Evolutionary conservation across 2,113 vertebrate species (phyloP).

Genomic region (Pseudopodoces humilis): DNA sequence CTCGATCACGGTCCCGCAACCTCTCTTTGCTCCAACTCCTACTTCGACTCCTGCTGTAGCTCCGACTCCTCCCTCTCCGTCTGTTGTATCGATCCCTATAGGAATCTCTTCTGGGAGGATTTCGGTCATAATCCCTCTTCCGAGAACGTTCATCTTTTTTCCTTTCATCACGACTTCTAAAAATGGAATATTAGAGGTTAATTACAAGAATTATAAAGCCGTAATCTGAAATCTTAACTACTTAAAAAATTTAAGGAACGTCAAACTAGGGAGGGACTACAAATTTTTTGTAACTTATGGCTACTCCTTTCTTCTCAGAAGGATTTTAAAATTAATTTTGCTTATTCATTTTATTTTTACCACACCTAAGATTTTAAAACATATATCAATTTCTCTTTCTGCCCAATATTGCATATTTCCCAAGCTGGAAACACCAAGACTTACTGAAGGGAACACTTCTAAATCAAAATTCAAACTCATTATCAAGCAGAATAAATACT

Average conservation of each 20-base stretch:
- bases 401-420: background rate
- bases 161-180: slow-evolving; percentile 92
- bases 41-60: slow-evolving; percentile 92
- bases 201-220: background rate
- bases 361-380: background rate
- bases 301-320: background rate
- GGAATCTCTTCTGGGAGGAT: slow-evolving; percentile 88
- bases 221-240: background rate
- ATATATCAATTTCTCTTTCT: background rate
- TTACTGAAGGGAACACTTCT: background rate
- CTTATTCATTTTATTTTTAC: background rate
- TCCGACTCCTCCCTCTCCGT: slow-evolving; percentile 89
- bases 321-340: background rate
- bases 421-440: background rate
- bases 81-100: slow-evolving; percentile 96
- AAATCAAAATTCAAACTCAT: background rate
- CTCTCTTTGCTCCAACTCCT: slow-evolving; percentile 95
- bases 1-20: slow-evolving; percentile 86
- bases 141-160: slow-evolving; percentile 95
- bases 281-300: background rate
- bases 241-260: background rate
- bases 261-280: background rate
- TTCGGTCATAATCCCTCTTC: slow-evolving; percentile 94
- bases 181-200: background rate
- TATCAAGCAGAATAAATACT: background rate